phyloP scores from a whole-genome alignment of 1,140 invertebrate genomes.

The Cydia pomonella region DNA sequence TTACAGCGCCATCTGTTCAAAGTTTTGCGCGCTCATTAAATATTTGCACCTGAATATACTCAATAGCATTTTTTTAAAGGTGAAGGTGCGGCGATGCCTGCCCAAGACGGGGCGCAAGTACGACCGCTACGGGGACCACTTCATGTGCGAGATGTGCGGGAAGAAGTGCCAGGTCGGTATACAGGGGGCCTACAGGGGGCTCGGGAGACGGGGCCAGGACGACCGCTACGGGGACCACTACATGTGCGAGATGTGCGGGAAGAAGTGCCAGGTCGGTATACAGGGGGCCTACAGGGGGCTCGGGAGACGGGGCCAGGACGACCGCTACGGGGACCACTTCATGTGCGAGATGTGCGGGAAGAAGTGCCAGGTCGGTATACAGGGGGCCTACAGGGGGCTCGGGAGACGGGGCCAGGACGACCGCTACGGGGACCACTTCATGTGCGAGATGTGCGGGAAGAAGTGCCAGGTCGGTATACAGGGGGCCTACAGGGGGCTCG shows the following conservation, averaged over 20 bases:
- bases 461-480: conserved; percentile 5
- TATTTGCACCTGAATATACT: too few relatives aligned
- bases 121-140: conserved; percentile 26
- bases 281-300: too few relatives aligned
- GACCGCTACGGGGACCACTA: conserved; percentile 24
- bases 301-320: not conserved
- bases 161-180: conserved; percentile 11
- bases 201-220: not conserved
- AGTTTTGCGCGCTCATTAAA: too few relatives aligned
- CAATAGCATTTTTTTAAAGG: too few relatives aligned
- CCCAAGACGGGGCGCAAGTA: conserved; percentile 16
- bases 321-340: conserved; percentile 26
- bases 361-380: conserved; percentile 2
- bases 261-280: conserved; percentile 7
- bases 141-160: conserved; percentile 22
- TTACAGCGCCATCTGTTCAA: too few relatives aligned
- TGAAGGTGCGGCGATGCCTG: conserved; percentile 7
- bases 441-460: conserved; percentile 19
- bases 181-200: too few relatives aligned
- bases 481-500: too few relatives aligned
- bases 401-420: not conserved
- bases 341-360: conserved; percentile 23
- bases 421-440: conserved; percentile 26
- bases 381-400: too few relatives aligned
- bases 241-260: conserved; percentile 22